A percentile compares a stretch with the other conserved stretches of the same genome.
phyloP scores from a whole-genome alignment of 2,113 vertebrate genomes.

The Macquaria ambigua region DNA sequence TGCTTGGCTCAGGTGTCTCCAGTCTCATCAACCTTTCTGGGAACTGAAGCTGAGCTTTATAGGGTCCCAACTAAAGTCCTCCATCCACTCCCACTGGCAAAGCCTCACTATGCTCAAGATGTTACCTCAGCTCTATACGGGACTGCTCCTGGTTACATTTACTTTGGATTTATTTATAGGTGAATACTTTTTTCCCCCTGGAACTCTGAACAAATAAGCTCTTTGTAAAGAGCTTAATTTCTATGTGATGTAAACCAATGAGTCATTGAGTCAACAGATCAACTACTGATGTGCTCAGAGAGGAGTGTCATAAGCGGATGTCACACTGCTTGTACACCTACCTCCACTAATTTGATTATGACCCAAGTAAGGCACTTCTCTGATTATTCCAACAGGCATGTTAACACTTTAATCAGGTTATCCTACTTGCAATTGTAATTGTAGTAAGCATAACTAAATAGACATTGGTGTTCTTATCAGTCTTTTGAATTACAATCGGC shows the following conservation, averaged over 20 bases:
- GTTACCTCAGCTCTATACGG: neutral
- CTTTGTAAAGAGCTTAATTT: constrained; percentile 6
- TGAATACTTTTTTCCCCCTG: neutral
- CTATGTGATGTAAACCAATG: neutral
- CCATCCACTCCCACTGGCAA: neutral
- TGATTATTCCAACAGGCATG: neutral
- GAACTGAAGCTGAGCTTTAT: constrained; percentile 1
- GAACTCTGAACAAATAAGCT: neutral
- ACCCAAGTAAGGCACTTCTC: neutral
- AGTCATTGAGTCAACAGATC: constrained; percentile 29
- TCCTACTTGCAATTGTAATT: constrained; percentile 6
- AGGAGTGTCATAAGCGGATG: constrained; percentile 3
- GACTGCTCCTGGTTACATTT: neutral
- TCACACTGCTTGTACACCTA: constrained; percentile 5
- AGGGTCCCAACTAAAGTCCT: neutral
- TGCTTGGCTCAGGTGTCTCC: constrained; percentile 30
- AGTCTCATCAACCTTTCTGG: neutral
- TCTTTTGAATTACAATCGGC: neutral
- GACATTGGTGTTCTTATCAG: neutral
- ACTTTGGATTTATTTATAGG: neutral
- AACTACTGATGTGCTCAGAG: constrained; percentile 11
- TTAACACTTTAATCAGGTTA: constrained; percentile 2
- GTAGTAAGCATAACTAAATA: neutral
- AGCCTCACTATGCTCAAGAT: neutral
- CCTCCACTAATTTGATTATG: neutral